A percentile compares a stretch with the other conserved stretches of the same genome.
Conservation (phyloP, 30 jellyfish, hydroid and myxozoan genomes). For the Turritopsis dohrnii region DNA sequence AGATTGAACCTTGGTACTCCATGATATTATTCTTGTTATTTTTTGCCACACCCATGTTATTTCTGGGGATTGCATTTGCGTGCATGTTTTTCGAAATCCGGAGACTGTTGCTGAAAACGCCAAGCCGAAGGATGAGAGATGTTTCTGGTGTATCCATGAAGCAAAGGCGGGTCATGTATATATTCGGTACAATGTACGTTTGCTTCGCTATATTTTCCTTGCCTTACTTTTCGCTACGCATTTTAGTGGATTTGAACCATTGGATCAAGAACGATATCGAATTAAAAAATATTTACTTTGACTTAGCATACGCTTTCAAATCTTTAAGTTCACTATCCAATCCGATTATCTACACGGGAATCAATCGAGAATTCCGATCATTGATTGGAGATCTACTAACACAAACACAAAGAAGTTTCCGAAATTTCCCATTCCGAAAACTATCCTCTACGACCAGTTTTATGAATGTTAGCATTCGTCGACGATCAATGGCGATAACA, state of each 20-base stretch:
- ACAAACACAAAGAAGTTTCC: slow-evolving; percentile 1
- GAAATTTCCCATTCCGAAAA: slow-evolving; percentile 14
- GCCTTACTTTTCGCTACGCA: slow-evolving; percentile 24
- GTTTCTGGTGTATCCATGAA: slow-evolving; percentile 12
- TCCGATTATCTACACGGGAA: slow-evolving; percentile 18
- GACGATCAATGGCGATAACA: slow-evolving; percentile 11
- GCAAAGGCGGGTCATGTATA: slow-evolving; percentile 24
- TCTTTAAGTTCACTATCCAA: slow-evolving; percentile 1
- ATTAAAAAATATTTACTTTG: neutral
- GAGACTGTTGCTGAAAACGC: slow-evolving; percentile 12
- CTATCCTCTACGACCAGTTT: slow-evolving; percentile 10
- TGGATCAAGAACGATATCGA: neutral
- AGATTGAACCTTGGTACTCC: slow-evolving; percentile 21
- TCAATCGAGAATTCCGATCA: slow-evolving; percentile 15
- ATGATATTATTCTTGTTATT: neutral
- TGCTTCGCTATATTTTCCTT: slow-evolving; percentile 17
- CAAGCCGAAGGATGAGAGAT: slow-evolving; percentile 6
- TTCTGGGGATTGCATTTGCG: neutral
- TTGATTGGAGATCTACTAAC: slow-evolving; percentile 3
- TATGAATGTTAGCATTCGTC: neutral
- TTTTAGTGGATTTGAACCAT: slow-evolving; percentile 6
- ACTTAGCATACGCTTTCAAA: slow-evolving; percentile 14
- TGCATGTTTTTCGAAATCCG: slow-evolving; percentile 26
- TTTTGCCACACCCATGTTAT: slow-evolving; percentile 19
- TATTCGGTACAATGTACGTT: slow-evolving; percentile 20